A percentile compares a stretch with the other conserved stretches of the same genome.
These are phyloP conservation scores for Fistularia commersonii DNA, from an alignment of 2,797 vertebrate species.

Conservation along the genomic window DNA sequence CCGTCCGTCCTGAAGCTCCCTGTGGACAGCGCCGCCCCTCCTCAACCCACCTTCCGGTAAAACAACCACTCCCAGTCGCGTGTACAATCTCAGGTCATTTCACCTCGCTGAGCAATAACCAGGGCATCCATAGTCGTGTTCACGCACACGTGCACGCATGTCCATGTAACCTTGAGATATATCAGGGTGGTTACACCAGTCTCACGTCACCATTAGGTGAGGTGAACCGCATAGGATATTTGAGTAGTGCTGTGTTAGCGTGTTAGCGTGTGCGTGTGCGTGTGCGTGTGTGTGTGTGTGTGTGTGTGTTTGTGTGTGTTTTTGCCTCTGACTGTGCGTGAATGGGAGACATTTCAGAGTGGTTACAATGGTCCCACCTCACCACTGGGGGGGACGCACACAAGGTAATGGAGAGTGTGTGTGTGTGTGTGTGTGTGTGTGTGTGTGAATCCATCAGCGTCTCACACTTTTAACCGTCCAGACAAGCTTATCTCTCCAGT, in stretches of 20 bases:
- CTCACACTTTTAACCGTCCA: constrained; percentile 41
- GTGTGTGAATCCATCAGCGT: constrained; percentile 11
- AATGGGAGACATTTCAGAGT: constrained; percentile 3
- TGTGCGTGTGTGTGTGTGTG: constrained; percentile 1
- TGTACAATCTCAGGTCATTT: no score
- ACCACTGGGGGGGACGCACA: constrained; percentile 24
- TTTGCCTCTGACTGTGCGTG: not conserved
- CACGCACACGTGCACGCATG: no score
- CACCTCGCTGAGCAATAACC: no score
- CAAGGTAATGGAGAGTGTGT: constrained; percentile 38
- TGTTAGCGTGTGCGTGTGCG: not conserved
- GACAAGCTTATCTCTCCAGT: constrained; percentile 57
- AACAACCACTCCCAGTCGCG: no score
- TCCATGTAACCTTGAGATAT: no score
- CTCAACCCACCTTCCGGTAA: no score
- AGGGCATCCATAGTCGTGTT: no score
- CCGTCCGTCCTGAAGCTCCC: no score
- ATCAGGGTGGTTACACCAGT: no score
- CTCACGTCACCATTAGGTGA: no score
- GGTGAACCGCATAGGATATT: not conserved
- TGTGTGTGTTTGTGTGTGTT: not conserved
- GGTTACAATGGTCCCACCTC: constrained; percentile 15
- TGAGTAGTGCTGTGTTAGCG: not conserved
- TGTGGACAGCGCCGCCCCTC: no score
- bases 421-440: constrained; percentile 3